Evolutionary conservation across 2,113 vertebrate species (phyloP).

Genomic region (Sinocyclocheilus grahami): DNA sequence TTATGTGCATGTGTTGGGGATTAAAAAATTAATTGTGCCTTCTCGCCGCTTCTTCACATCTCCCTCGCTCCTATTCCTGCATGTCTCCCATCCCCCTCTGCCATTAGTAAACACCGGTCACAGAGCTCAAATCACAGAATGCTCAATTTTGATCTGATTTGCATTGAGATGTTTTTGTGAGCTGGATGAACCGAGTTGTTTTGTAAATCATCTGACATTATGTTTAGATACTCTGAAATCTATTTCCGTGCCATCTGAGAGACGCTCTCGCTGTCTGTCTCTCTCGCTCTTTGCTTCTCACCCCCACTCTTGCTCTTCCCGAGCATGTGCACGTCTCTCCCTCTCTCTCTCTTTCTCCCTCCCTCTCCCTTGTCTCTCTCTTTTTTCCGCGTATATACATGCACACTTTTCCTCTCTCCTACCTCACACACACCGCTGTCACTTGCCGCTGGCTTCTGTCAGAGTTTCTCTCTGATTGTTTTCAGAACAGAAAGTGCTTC

Average conservation of each 20-base stretch:
- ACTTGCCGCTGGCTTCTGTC: conserved; percentile 57
- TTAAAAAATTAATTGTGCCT: neutral
- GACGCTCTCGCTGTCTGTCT: conserved; percentile 17
- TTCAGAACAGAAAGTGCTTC: conserved; percentile 59
- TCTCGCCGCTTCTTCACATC: neutral
- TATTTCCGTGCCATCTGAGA: neutral
- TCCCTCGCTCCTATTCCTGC: conserved; percentile 13
- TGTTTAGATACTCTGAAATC: conserved; percentile 25
- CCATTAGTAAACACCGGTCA: conserved; percentile 29
- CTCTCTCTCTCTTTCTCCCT: conserved; percentile 30
- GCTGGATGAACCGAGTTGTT: neutral
- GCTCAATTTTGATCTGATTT: neutral
- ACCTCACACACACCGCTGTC: conserved; percentile 61
- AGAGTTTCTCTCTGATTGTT: conserved; percentile 35
- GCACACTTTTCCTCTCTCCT: conserved; percentile 57
- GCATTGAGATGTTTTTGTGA: neutral
- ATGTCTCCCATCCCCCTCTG: conserved; percentile 20
- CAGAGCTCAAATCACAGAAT: conserved; percentile 6
- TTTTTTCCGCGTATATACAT: conserved; percentile 53
- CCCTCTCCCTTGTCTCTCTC: conserved; percentile 45
- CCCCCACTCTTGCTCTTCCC: conserved; percentile 26
- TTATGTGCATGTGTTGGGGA: neutral
- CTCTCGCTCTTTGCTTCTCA: conserved; percentile 23
- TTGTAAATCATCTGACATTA: conserved; percentile 9
- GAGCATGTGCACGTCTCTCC: conserved; percentile 14